Evolutionary conservation across 1,140 invertebrate species (phyloP), one percentile per base, ranked within the genome.

Genomic region (Spodoptera litura): DNA sequence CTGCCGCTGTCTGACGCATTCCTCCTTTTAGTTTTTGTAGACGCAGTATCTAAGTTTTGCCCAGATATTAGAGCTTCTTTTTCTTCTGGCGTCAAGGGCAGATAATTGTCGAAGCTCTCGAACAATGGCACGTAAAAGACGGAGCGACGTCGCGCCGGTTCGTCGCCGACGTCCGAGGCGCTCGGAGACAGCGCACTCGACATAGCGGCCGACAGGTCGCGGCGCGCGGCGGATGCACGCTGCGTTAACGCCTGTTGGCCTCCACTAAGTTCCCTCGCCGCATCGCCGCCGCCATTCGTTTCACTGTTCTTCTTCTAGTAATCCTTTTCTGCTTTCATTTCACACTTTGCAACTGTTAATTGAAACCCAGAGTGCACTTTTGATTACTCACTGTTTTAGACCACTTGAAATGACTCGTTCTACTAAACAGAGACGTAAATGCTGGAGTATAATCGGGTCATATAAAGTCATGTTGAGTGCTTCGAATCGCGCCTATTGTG

Each of bases 91-190:
- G 93, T 91, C 51, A 94, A 84, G 13, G 94, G 94, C 59, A 95
- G 83, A 75, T 95, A 95, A 78, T 95, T 95, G 72, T 95, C 94
- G 62, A 95, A 94, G 82, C 94, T 95, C 82, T 95, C 94, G 15
- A 95, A 95, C 73, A 96, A 87, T 79, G 96, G 95, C 72, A 96
- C 95, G 84, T 96, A 96, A 89, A 96, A 96, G 72, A 95, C 95
- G 62, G 96, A 96, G 62, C 95, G 95, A 51, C 96, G 95, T 12
- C 95, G 90, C 38, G 89, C 85, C 81, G 92, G 88, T 61, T 95
- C 94, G 78, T 90, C 93, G 88, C 85, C 89, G 84, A 86, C 87
- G 73, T 61, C 59, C 27, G 87, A 83, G 64, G 84, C 84, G 70
- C 86, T 86, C 31, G 91, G 87, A 52, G 91, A 88, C 80, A 91